phyloP scores from a whole-genome alignment of 2,797 vertebrate species.

The Perodicticus potto region DNA sequence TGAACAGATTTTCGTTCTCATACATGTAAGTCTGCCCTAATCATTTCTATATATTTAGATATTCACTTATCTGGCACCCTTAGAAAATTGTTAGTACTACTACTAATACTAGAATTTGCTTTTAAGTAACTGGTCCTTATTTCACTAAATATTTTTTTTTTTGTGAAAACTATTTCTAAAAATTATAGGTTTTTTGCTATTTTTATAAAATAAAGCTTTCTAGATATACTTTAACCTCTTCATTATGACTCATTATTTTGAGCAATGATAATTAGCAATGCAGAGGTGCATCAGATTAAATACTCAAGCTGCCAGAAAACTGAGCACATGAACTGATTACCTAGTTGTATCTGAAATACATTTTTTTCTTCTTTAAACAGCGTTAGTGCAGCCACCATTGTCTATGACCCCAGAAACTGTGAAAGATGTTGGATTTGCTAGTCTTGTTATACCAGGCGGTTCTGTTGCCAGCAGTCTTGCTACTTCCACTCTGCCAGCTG shows the following conservation, averaged over 20 bases:
- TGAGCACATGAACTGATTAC: constrained; percentile 2
- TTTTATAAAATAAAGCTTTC: neutral
- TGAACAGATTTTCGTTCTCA: neutral
- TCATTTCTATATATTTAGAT: constrained; percentile 32
- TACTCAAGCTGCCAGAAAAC: neutral
- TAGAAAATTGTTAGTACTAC: neutral
- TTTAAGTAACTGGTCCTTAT: constrained; percentile 23
- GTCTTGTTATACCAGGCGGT: constrained; percentile 93
- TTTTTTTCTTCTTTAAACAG: constrained; percentile 85
- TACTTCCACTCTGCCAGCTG: constrained; percentile 90
- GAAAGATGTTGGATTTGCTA: constrained; percentile 94
- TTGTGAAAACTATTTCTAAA: constrained; percentile 7
- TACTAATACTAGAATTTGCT: constrained; percentile 31
- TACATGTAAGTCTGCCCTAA: neutral
- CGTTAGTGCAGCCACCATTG: constrained; percentile 93
- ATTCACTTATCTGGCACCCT: neutral
- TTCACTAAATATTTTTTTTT: neutral
- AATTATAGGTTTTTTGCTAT: neutral
- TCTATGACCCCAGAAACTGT: constrained; percentile 92
- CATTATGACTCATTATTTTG: neutral
- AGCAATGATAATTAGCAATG: constrained; percentile 30
- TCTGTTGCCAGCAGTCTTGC: constrained; percentile 87
- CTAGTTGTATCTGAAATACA: constrained; percentile 51
- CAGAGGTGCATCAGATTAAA: constrained; percentile 32
- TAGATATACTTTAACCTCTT: constrained; percentile 18